Evolutionary conservation across 2,113 vertebrate species (phyloP).

Genomic region (Sula dactylatra): DNA sequence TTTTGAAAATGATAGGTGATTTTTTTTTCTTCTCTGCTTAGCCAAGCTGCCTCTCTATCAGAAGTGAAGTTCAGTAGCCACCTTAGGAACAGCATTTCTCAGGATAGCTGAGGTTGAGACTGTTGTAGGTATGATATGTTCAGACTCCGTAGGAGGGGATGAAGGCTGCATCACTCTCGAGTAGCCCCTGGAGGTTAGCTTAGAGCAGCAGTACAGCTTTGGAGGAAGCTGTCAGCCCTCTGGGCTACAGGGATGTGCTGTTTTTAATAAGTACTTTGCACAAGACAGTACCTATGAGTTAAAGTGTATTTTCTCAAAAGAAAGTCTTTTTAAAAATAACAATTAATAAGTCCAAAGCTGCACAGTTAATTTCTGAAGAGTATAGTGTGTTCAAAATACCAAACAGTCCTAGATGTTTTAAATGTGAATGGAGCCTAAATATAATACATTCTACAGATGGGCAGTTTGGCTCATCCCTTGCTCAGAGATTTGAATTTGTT

Average conservation of each 20-base stretch:
- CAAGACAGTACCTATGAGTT: slow-evolving; percentile 39
- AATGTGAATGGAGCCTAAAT: background rate
- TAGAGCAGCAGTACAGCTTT: slow-evolving; percentile 59
- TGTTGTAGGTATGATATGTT: background rate
- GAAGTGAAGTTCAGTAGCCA: background rate
- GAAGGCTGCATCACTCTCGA: slow-evolving; percentile 43
- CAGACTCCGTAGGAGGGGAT: background rate
- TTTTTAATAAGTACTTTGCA: slow-evolving; percentile 71
- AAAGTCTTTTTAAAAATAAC: background rate
- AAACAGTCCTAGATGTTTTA: background rate
- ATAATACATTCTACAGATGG: background rate
- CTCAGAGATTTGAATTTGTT: background rate
- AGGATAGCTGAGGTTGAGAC: background rate
- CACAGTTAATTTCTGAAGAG: background rate
- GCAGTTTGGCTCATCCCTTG: background rate
- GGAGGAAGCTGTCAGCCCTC: slow-evolving; percentile 76
- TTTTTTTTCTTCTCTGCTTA: background rate
- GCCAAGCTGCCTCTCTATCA: background rate
- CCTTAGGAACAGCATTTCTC: slow-evolving; percentile 39
- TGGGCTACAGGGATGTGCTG: slow-evolving; percentile 74
- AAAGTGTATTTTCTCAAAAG: slow-evolving; percentile 27
- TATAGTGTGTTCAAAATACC: background rate
- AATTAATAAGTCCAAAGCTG: background rate
- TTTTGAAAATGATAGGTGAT: background rate
- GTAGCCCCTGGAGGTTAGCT: slow-evolving; percentile 74